These are phyloP conservation scores for Carollia perspicillata DNA, from an alignment of 2,113 vertebrate species.

Conservation along the genomic window DNA sequence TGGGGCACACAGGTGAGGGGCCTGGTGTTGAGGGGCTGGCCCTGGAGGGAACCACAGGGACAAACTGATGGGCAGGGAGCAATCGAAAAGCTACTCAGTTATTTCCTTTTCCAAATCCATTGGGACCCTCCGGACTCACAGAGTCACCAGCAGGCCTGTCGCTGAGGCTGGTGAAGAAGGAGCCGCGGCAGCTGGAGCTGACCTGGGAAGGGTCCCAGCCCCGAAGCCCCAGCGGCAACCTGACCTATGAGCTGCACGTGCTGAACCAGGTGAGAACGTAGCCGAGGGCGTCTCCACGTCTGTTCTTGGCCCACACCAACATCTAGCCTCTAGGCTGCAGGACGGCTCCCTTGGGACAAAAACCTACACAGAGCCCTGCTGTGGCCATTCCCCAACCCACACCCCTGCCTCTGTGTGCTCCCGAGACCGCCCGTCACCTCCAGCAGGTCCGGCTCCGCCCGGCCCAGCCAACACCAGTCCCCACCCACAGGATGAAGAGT, in stretches of 20 bases:
- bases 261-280: conserved; percentile 52
- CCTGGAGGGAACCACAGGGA: background rate
- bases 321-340: background rate
- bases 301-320: conserved; percentile 27
- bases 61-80: background rate
- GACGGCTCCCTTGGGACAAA: background rate
- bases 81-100: background rate
- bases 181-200: conserved; percentile 58
- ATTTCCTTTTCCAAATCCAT: background rate
- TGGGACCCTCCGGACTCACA: background rate
- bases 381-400: accelerated
- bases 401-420: background rate
- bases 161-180: conserved; percentile 65
- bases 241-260: conserved; percentile 63
- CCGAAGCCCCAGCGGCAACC: conserved; percentile 35
- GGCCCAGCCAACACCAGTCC: background rate
- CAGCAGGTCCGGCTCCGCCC: accelerated
- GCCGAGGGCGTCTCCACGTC: background rate
- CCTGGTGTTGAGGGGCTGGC: background rate
- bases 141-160: conserved; percentile 59
- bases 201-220: conserved; percentile 37
- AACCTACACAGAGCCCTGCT: background rate
- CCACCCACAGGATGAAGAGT: conserved; percentile 79
- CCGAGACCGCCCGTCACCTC: background rate
- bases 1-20: conserved; percentile 83